Evolutionary conservation across 2,113 vertebrate genomes (phyloP), one percentile per base, ranked within the genome.

Genomic region (Murina feae): DNA sequence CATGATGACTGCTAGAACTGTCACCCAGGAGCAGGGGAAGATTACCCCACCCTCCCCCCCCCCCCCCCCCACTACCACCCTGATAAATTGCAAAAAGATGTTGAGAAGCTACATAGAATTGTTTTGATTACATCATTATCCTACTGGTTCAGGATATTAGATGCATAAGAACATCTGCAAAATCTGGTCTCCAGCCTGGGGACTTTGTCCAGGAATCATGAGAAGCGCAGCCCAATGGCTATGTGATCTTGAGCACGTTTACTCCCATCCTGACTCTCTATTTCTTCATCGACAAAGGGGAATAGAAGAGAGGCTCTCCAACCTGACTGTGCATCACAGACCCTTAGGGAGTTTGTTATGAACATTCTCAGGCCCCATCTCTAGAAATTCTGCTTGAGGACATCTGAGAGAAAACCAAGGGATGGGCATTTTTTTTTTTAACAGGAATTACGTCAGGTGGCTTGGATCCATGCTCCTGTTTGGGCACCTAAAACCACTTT

Each of bases 301-400:
- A 39, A 49, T 20, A 65, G 32, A 66, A 66, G 6, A 30, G 32
- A 30, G 42, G 17, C 18, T 79, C 32, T 89, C 63, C 42, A 55
- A 60, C 21, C 42, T 28, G 17, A 28, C 1, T 49, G 37, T 37
- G 21, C 13, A 35, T 72, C 25, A 6, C 6, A 42, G 1, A 47
- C 25, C 39, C 8, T 28, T 32, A 69, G 28, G 16, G 39, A 39
- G 30, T 32, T 47, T 65, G 60, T 53, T 83, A 23, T 6, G 28
- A 32, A 30, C 51, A 71, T 65, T 75, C 35, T 65, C 4, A 60
- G 53, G 60, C 14, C 16, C 44, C 13, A 14, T 51, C n/a, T 74
- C 66, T 69, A 79, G 83, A 94, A 71, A 76, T 74, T 74, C 87
- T 66, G 23, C 53, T 84, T 92, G 2, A 30, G 5, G 18, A 35